These are phyloP conservation scores for Setipinna tenuifilis DNA, from an alignment of 2,797 vertebrate genomes.

Conservation along the genomic window DNA sequence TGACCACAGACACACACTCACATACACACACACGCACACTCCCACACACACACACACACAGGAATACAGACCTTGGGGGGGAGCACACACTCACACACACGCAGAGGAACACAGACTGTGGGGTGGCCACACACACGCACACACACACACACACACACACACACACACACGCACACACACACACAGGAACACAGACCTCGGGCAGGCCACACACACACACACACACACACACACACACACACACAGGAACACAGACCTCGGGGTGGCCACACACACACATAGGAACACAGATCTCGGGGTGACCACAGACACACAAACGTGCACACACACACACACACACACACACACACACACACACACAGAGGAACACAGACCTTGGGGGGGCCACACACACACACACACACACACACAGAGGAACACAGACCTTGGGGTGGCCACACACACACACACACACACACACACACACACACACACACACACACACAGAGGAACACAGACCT, in stretches of 20 bases:
- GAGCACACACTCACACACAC: too few relatives aligned
- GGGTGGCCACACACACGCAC: slow-evolving; percentile 23
- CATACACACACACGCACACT: neutral
- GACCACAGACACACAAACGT: too few relatives aligned
- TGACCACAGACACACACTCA: slow-evolving; percentile 3
- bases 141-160: neutral
- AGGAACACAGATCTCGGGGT: too few relatives aligned
- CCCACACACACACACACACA: too few relatives aligned
- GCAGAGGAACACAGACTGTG: too few relatives aligned
- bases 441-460: slow-evolving; percentile 2
- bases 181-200: slow-evolving; percentile 72
- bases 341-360: neutral
- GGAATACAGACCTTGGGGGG: slow-evolving; percentile 71
- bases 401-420: too few relatives aligned
- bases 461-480: neutral
- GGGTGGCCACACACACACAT: neutral
- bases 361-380: neutral
- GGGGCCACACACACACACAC: neutral
- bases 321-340: slow-evolving; percentile 14
- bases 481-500: slow-evolving; percentile 72
- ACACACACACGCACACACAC: too few relatives aligned
- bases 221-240: neutral
- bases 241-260: slow-evolving; percentile 6
- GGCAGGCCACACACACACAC: slow-evolving; percentile 62
- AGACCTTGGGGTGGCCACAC: neutral